Evolutionary conservation across 1,140 invertebrate genomes (phyloP).

Genomic region (Pseudomyrmex pallidus): DNA sequence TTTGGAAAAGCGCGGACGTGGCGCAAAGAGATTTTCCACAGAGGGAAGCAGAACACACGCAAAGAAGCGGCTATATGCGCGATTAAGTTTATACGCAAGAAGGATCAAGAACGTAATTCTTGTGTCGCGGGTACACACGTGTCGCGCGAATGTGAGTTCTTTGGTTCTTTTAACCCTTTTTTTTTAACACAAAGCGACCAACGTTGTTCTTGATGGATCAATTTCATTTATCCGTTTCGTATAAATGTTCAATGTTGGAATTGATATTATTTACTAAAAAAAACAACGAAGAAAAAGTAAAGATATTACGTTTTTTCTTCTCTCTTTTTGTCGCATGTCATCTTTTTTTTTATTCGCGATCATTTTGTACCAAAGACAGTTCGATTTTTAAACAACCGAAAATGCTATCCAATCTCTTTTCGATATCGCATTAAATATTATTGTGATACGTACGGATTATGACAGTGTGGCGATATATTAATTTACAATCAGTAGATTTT

Average conservation of each 20-base stretch:
- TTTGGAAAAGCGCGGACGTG: conserved; percentile 38
- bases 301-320: neutral
- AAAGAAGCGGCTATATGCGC: conserved; percentile 39
- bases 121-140: conserved; percentile 25
- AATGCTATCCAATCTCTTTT: neutral
- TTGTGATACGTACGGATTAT: neutral
- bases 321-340: neutral
- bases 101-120: conserved; percentile 41
- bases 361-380: neutral
- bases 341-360: neutral
- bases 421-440: conserved; percentile 12
- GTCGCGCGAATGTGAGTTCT: neutral
- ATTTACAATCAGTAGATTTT: conserved; percentile 25
- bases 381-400: neutral
- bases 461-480: conserved; percentile 4
- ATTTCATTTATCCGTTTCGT: neutral
- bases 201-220: neutral
- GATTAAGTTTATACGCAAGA: conserved; percentile 49
- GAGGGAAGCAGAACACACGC: neutral
- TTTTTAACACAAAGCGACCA: neutral
- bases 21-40: conserved; percentile 48
- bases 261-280: neutral
- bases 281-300: too few species aligned
- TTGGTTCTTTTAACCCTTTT: neutral
- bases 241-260: too few species aligned